phyloP scores from a whole-genome alignment of 2,797 vertebrate genomes.

The Acanthopagrus latus region DNA sequence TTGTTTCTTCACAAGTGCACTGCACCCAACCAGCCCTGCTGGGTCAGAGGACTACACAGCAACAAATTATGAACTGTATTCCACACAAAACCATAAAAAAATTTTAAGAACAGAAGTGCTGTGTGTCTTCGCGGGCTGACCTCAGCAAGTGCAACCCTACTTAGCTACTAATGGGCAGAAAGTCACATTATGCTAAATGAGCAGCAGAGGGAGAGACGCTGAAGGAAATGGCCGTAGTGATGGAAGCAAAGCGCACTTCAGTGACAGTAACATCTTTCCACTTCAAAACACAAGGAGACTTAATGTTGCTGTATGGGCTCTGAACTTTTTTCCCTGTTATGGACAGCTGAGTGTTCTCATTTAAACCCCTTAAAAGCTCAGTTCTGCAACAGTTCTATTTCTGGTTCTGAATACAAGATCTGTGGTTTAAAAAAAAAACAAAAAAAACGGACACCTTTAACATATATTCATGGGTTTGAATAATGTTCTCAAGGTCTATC shows the following conservation, averaged over 20 bases:
- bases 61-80: neutral
- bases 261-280: conserved; percentile 39
- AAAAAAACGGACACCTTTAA: neutral
- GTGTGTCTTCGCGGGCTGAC: conserved; percentile 10
- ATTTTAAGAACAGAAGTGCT: neutral
- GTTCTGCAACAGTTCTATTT: neutral
- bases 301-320: conserved; percentile 13
- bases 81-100: neutral
- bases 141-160: conserved; percentile 9
- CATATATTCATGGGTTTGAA: conserved; percentile 5
- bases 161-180: conserved; percentile 27
- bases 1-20: neutral
- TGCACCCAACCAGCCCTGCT: neutral
- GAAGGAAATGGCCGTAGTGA: conserved; percentile 35
- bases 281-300: conserved; percentile 51
- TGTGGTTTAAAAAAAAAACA: too few relatives aligned
- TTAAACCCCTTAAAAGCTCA: conserved; percentile 14
- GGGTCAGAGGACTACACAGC: neutral
- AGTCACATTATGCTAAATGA: conserved; percentile 49
- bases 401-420: neutral
- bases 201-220: conserved; percentile 29
- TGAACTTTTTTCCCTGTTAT: conserved; percentile 16
- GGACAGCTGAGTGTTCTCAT: conserved; percentile 15
- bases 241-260: conserved; percentile 35
- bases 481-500: neutral